Conservation (phyloP, 2,113 vertebrate genomes). For the Grammomys surdaster region DNA sequence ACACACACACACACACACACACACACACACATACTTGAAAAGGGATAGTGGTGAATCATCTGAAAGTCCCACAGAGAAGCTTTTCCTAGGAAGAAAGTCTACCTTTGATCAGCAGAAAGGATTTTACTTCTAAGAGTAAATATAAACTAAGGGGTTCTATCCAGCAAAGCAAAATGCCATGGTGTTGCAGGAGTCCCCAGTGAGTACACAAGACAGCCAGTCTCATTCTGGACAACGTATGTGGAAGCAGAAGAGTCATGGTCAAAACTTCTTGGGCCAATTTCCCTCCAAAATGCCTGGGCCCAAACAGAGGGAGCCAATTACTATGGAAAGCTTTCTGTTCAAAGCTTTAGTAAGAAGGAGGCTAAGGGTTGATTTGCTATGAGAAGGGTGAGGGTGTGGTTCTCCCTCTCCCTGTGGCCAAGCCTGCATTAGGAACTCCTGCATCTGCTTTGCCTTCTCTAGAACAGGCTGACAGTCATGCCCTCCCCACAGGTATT, state of each 20-base stretch:
- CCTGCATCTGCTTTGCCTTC: too few relatives aligned
- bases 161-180: background rate
- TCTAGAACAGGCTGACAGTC: background rate
- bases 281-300: background rate
- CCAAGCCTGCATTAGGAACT: fast-evolving
- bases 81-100: background rate
- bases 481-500: background rate
- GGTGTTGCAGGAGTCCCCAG: too few relatives aligned
- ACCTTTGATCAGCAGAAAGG: background rate
- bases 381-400: background rate
- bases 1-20: too few relatives aligned
- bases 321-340: background rate
- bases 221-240: background rate
- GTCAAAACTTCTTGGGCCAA: background rate
- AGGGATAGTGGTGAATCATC: background rate
- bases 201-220: background rate
- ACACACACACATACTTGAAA: background rate
- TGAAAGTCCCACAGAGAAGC: background rate
- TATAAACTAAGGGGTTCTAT: background rate
- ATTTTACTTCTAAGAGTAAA: background rate
- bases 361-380: background rate
- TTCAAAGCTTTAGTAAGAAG: background rate
- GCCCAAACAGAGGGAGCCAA: background rate
- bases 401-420: fast-evolving
- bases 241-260: fast-evolving